Evolutionary conservation across 2,888 invertebrate species (phyloP), one percentile per base, ranked within the genome.

Genomic region (Helicoverpa assulta): DNA sequence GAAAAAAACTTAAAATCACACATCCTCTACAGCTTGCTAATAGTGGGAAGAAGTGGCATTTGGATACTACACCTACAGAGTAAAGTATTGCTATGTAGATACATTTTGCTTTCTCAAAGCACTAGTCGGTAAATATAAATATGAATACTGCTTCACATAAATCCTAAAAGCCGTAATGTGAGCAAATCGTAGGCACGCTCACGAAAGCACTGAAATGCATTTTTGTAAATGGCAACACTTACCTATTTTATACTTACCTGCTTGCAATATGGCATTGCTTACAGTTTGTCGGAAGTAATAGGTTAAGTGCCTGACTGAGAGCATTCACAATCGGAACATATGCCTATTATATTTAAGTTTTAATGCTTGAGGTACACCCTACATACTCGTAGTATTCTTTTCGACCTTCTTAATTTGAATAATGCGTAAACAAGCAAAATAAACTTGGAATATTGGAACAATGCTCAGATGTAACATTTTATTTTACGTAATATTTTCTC

Each of bases 211-310:
- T 73, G 16, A 37, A n/a, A 18, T 16, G 2, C 0, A 56, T 47
- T 52, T 47, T 62, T 19, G 26, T 37, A 57, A 51, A 56, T 62
- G 52, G 21, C 58, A 61, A 58, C 47, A 62, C 26, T 40, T 8
- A 26, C 26, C 26, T 29, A 18, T 16, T 7, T 26, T 26, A n/a
- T 50, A 26, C 12, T 16, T 19, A 10, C 18, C n/a, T n/a, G n/a
- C n/a, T n/a, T 59, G 33, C 33, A 51, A 40, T 59, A 62, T 61
- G 58, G 43, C n/a, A 53, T 16, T 29, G 43, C 62, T 64, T 78
- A 57, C 47, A 8, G 37, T 43, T 37, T 14, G 63, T 72, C 59
- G 55, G 10, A 50, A 67, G 14, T 40, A 21, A 2, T 18, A 47
- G 18, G 61, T 56, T 26, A 66, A 70, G 58, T 56, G 58, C 26